Conservation (phyloP, 2,888 invertebrate species). For the Augiades crinisus region DNA sequence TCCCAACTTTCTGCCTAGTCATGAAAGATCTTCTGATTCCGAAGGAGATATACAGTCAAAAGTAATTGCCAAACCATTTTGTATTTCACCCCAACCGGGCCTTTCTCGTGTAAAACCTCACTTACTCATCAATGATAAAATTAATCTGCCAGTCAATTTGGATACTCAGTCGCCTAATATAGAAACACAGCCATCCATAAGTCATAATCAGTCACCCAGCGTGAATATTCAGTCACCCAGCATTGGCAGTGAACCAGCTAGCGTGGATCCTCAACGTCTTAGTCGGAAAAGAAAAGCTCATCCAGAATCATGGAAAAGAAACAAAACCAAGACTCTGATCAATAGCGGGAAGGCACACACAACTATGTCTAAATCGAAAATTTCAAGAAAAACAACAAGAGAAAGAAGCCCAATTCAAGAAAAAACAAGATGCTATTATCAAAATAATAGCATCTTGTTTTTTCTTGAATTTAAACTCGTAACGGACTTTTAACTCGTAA, state of each 20-base stretch:
- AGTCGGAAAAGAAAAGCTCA: conserved; percentile 27
- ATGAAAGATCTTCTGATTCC: conserved; percentile 26
- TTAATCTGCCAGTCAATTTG: conserved; percentile 25
- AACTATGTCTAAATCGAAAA: conserved; percentile 29
- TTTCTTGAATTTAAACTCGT: too few relatives aligned
- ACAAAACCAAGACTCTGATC: conserved; percentile 27
- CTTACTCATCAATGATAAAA: conserved; percentile 25
- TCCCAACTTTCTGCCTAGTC: conserved; percentile 22
- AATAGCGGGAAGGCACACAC: conserved; percentile 28
- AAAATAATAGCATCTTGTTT: too few relatives aligned
- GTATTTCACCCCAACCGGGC: background rate
- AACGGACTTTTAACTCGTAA: too few relatives aligned
- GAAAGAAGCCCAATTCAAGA: too few relatives aligned
- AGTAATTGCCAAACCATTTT: conserved; percentile 22
- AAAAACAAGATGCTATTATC: too few relatives aligned
- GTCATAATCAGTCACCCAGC: conserved; percentile 17
- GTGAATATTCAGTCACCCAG: conserved; percentile 28
- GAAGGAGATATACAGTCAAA: conserved; percentile 21
- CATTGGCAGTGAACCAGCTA: conserved; percentile 27
- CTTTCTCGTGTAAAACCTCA: conserved; percentile 14
- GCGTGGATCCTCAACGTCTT: conserved; percentile 19
- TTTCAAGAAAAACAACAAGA: too few relatives aligned
- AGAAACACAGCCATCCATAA: background rate
- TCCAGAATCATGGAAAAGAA: conserved; percentile 29
- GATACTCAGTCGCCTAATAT: conserved; percentile 8